A percentile compares a stretch with the other conserved stretches of the same genome.
These are phyloP conservation scores for Brachyrhaphis roseni DNA, from an alignment of 2,797 vertebrate species.

Conservation along the genomic window DNA sequence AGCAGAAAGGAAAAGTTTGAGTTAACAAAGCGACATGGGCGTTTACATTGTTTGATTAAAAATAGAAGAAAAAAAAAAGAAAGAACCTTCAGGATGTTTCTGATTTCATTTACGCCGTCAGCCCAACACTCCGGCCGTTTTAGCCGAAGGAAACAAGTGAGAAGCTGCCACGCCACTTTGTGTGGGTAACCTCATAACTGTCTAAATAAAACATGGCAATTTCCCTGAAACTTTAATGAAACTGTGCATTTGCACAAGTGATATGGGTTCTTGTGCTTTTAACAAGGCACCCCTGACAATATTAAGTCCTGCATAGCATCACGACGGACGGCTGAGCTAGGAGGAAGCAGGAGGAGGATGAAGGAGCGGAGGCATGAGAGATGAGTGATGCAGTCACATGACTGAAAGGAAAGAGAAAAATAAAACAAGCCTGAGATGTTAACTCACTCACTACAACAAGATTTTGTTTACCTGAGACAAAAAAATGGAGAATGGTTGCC, in stretches of 20 bases:
- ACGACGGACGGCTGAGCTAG: conserved; percentile 3
- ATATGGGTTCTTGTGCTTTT: conserved; percentile 73
- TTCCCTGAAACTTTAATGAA: conserved; percentile 81
- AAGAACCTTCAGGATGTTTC: conserved; percentile 47
- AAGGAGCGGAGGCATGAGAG: conserved; percentile 4
- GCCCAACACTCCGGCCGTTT: background rate
- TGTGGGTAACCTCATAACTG: conserved; percentile 78
- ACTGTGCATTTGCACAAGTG: conserved; percentile 76
- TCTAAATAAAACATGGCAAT: conserved; percentile 82
- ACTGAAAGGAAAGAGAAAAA: conserved; percentile 18
- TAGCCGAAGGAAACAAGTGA: conserved; percentile 32
- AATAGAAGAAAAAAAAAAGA: conserved; percentile 5
- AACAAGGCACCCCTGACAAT: conserved; percentile 69
- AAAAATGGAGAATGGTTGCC: background rate
- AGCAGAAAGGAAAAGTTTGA: conserved; percentile 71
- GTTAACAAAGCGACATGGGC: conserved; percentile 13
- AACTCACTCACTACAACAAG: background rate
- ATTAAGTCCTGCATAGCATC: conserved; percentile 58
- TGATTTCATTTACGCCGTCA: conserved; percentile 7
- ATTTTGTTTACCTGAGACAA: background rate
- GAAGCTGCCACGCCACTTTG: conserved; percentile 51
- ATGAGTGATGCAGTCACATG: conserved; percentile 28
- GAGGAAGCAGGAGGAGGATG: conserved; percentile 2
- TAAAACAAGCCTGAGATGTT: conserved; percentile 14
- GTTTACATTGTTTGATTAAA: conserved; percentile 1